Percentiles rank a stretch among this genome's conserved stretches.
phyloP scores from a whole-genome alignment of 2,113 vertebrate species.

The Odocoileus virginianus region DNA sequence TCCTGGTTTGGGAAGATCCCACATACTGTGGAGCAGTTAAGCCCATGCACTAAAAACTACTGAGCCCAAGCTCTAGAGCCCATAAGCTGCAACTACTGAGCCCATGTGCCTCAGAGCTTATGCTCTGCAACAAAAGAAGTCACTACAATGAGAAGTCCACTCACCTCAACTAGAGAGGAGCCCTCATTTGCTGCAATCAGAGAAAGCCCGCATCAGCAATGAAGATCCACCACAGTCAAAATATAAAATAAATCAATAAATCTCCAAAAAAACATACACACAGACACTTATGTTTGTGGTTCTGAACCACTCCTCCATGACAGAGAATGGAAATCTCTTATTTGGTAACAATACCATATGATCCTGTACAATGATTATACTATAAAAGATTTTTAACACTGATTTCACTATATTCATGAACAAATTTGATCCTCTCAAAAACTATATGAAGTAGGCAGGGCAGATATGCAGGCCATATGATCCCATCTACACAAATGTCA shows the following conservation, averaged over 20 bases:
- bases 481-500: background rate
- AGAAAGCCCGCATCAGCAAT: background rate
- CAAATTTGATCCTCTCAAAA: background rate
- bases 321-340: background rate
- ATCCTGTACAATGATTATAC: background rate
- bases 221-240: background rate
- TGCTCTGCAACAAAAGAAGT: background rate
- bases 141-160: background rate
- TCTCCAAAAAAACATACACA: background rate
- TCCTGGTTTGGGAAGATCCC: background rate
- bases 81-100: background rate
- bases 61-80: background rate
- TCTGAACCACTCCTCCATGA: background rate
- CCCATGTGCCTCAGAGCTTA: background rate
- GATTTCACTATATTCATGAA: background rate
- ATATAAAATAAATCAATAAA: background rate
- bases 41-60: background rate
- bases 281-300: background rate
- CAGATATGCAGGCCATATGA: background rate
- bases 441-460: background rate
- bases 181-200: background rate
- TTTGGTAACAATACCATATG: background rate
- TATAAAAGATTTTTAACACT: background rate
- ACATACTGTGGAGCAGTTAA: background rate
- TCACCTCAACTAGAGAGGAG: background rate